These are phyloP conservation scores for Varanus komodoensis DNA, from an alignment of 2,113 vertebrate species.

Conservation along the genomic window DNA sequence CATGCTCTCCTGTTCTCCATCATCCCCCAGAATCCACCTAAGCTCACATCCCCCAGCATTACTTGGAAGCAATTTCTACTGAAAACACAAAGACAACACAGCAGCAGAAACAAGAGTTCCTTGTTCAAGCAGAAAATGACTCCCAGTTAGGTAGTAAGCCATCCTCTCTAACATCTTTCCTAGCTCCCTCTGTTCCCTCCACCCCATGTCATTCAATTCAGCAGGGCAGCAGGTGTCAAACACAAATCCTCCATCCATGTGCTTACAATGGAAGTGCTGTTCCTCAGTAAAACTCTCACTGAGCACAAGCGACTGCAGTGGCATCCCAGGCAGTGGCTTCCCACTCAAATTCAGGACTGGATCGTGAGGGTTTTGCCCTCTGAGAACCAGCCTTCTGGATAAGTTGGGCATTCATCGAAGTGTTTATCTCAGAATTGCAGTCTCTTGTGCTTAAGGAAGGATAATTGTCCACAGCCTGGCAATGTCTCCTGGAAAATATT, in stretches of 20 bases:
- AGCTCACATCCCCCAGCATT: neutral
- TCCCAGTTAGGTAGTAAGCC: neutral
- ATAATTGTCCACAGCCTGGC: conserved; percentile 33
- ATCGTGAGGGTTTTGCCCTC: neutral
- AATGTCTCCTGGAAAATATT: conserved; percentile 55
- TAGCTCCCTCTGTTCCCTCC: neutral
- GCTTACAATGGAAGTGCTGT: neutral
- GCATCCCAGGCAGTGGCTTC: neutral
- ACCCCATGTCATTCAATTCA: neutral
- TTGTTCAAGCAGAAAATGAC: neutral
- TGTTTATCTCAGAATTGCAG: neutral
- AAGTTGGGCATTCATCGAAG: conserved; percentile 26
- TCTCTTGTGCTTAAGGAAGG: conserved; percentile 6
- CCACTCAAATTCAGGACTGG: neutral
- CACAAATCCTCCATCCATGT: neutral
- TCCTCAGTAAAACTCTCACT: neutral
- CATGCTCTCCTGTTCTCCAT: too few relatives aligned
- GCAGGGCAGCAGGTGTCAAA: neutral
- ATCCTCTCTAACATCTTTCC: neutral
- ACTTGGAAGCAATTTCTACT: neutral
- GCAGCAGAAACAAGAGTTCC: neutral
- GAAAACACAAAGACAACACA: neutral
- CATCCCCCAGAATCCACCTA: too few relatives aligned
- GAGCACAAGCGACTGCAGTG: neutral
- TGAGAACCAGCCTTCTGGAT: conserved; percentile 24